A percentile compares a stretch with the other conserved stretches of the same genome.
Conservation (phyloP, 1,140 invertebrate species). For the Holotrichia oblita region DNA sequence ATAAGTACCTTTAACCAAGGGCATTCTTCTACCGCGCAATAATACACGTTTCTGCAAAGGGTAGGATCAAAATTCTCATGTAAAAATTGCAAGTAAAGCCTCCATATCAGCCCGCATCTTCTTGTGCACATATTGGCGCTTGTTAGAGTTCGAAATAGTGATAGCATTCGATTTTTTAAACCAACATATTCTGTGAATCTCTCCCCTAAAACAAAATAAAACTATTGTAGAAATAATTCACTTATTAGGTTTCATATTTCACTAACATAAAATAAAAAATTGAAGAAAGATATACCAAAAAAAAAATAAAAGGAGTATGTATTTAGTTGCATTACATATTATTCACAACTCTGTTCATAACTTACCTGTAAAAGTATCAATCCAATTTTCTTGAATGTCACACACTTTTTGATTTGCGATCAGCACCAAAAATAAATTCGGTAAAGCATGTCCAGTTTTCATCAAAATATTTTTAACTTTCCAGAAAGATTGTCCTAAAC, state of each 20-base stretch:
- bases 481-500: conserved; percentile 57
- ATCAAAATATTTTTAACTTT: conserved; percentile 56
- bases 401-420: conserved; percentile 55
- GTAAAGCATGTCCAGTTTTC: conserved; percentile 54
- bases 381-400: conserved; percentile 49
- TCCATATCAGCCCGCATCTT: conserved; percentile 67
- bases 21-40: conserved; percentile 69
- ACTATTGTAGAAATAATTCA: neutral
- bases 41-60: conserved; percentile 62
- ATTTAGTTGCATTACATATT: neutral
- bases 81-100: conserved; percentile 67
- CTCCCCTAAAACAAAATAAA: conserved; percentile 40
- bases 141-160: conserved; percentile 57
- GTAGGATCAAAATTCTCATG: conserved; percentile 54
- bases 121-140: conserved; percentile 59
- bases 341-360: no score
- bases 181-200: conserved; percentile 35
- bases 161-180: conserved; percentile 57
- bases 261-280: neutral
- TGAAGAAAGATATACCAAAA: neutral
- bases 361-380: conserved; percentile 56
- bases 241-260: no score
- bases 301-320: neutral
- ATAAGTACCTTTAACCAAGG: conserved; percentile 77
- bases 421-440: conserved; percentile 57